Evolutionary conservation across 92 coral and sea anemone genomes (phyloP), one percentile per base, ranked within the genome.

Genomic region (Anthopleura xanthogrammica): DNA sequence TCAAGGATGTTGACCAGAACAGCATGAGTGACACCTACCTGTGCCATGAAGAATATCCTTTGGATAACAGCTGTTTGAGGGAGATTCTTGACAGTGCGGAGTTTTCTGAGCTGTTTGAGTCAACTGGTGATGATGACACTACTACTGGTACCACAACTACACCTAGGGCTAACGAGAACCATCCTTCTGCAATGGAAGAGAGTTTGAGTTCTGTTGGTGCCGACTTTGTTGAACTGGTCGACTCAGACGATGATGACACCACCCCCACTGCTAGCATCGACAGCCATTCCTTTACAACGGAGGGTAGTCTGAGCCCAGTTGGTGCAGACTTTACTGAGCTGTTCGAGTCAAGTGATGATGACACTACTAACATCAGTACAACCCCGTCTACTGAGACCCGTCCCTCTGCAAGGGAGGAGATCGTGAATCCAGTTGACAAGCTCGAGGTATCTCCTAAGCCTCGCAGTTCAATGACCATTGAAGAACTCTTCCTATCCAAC

Each of bases 21-120:
- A 57, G 42, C 16, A 71, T 81, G 72, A 4, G 58, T 22, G 48
- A 65, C 43, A 16, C 60, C 16, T 68, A 81, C 74, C 55, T 41
- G 4, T 20, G 12, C 12, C 60, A 60, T 16, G 52, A 46, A 3
- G 77, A 81, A 42, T 50, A 40, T 5, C 12, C 77, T 42, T 8
- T n/a, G 41, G 54, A 58, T 46, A 17, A n/a, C 23, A 66, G 20
- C 52, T 48, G 64, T 39, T 17, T 81, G 60, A 71, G 17, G 17
- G 74, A 81, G n/a, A 72, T 68, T 20, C 77, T 81, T 7, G 77
- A 81, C 12, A 71, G 77, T 52, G 52, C 43, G 9, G 84, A 81
- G 48, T 81, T 81, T 52, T n/a, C 84, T 0, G 79, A 76, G 41
- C 55, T 76, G 58, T 76, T 76, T 22, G 79, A 76, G 79, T 76